Conservation (phyloP, 1,140 invertebrate species). For the Paraescarpia echinospica region DNA sequence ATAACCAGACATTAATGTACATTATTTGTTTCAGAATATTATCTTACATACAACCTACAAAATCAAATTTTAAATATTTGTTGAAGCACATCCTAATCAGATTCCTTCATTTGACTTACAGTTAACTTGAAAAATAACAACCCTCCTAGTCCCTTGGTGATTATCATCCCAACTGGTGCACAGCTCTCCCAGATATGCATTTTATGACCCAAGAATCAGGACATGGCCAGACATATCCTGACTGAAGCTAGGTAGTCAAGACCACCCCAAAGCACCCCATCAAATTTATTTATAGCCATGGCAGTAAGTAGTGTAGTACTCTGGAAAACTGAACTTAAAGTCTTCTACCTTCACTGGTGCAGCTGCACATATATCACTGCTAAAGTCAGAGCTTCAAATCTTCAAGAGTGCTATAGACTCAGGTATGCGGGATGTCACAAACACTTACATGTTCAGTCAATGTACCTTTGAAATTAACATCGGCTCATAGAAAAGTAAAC, state of each 20-base stretch:
- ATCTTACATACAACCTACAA: neutral
- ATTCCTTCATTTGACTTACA: too few relatives aligned
- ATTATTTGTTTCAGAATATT: neutral
- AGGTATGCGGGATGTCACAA: neutral
- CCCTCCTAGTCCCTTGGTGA: too few relatives aligned
- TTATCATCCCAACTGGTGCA: too few relatives aligned
- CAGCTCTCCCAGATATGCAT: too few relatives aligned
- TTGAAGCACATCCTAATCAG: too few relatives aligned
- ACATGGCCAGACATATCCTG: too few relatives aligned
- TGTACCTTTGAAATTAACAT: neutral
- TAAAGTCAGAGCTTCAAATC: neutral
- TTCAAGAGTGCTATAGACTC: too few relatives aligned
- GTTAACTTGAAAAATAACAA: too few relatives aligned
- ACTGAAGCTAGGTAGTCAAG: neutral
- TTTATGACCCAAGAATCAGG: too few relatives aligned
- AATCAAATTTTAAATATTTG: too few relatives aligned
- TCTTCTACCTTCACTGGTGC: neutral
- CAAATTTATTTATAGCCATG: neutral
- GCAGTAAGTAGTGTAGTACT: neutral
- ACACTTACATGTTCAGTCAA: neutral
- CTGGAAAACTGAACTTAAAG: neutral
- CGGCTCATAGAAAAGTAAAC: neutral
- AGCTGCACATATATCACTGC: neutral
- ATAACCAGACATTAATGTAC: neutral
- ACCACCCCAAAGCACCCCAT: neutral